Base-by-base conservation (phyloP, 2,888 invertebrate genomes). In the Eurytoma adleriae region DNA sequence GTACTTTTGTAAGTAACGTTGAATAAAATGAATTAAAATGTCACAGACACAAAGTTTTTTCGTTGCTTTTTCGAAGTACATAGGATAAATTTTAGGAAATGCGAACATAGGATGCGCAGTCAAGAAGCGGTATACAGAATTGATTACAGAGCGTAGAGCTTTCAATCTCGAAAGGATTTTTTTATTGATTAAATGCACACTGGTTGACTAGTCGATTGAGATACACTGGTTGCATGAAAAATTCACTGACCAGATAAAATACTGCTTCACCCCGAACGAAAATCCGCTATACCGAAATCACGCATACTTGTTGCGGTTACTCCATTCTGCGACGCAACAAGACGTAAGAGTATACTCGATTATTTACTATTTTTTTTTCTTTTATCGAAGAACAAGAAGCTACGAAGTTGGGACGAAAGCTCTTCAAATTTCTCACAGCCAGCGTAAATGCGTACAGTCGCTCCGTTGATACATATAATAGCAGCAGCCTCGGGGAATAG, bases 191-290 rank as follows among this genome's bases (percentile, higher is more conserved):
- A 83, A 83, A 83, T 83, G 83, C 83, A 79, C 80, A 80, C 82
- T 83, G 76, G 79, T 81, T 83, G 83, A 83, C 83, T 83, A 83
- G 83, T 80, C 67, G 48, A 74, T 75, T 75, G 68, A 66, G 30
- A 75, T 80, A 78, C 69, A 74, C 79, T 66, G 69, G 66, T 66
- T 24, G 18, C 64, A 30, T 54, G 40, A 52, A 50, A 14, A 10
- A 50, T 40, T 71, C 30, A 50, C 30, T n/a, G 48, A 27, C 57
- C 50, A 52, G 27, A 52, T 61, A 3, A 72, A 78, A 78, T 74
- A 69, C 79, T 69, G 69, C 50, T 62, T 57, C n/a, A 14, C 68
- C 68, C 68, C 52, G 13, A 24, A 56, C n/a, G 57, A 54, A 71
- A 71, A 57, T 71, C 57, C 57, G 56, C 66, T 24, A n/a, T 30